A percentile compares a stretch with the other conserved stretches of the same genome.
Conservation (phyloP, 1,140 invertebrate genomes). For the Lordiphosa clarofinis region DNA sequence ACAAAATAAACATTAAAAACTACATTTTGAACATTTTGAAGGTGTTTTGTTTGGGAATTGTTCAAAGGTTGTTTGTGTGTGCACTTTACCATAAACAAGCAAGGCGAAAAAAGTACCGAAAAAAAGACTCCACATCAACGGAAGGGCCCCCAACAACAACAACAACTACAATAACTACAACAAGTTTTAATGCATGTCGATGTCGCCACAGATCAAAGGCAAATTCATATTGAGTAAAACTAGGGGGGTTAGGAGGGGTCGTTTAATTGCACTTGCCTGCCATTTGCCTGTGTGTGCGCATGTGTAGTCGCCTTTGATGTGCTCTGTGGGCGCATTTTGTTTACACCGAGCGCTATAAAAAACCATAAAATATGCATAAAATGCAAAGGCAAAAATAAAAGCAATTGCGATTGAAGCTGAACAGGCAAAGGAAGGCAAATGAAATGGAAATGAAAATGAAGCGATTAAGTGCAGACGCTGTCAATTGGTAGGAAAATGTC, state of each 20-base stretch:
- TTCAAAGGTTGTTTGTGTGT: constrained; percentile 13
- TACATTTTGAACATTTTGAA: constrained; percentile 36
- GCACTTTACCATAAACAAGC: constrained; percentile 61
- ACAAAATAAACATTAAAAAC: constrained; percentile 67
- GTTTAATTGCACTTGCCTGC: constrained; percentile 71
- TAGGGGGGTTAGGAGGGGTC: constrained; percentile 26
- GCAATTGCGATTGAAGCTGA: constrained; percentile 57
- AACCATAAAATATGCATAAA: constrained; percentile 75
- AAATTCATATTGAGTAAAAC: constrained; percentile 8
- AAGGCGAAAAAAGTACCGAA: constrained; percentile 41
- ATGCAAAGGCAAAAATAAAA: constrained; percentile 54
- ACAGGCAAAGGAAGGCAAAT: constrained; percentile 28
- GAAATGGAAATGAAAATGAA: constrained; percentile 54
- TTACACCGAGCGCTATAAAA: constrained; percentile 67
- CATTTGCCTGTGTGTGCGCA: constrained; percentile 44
- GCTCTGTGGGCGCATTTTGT: constrained; percentile 43
- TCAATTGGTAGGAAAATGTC: constrained; percentile 46
- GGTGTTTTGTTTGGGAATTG: constrained; percentile 36
- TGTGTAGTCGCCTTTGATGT: constrained; percentile 71
- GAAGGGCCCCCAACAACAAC: constrained; percentile 42
- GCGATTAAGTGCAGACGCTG: constrained; percentile 63
- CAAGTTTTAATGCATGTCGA: constrained; percentile 64
- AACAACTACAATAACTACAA: constrained; percentile 31
- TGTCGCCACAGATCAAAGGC: constrained; percentile 67
- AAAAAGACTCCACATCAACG: constrained; percentile 20